These are phyloP conservation scores for Temnothorax rugatulus DNA, from an alignment of 2,888 invertebrate genomes.

Conservation along the genomic window DNA sequence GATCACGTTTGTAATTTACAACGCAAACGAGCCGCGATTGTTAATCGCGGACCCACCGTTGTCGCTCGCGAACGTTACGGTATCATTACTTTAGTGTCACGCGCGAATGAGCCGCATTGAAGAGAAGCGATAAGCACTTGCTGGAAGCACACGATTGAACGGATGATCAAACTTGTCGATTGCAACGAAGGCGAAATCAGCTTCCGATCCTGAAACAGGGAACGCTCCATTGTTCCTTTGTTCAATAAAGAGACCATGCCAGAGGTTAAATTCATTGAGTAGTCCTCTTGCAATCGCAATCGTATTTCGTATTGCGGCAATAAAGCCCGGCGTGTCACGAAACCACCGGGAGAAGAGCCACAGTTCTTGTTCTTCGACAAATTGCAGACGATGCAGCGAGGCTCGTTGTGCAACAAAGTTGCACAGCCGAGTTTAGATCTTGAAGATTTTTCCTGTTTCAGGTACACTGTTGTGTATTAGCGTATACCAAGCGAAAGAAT, in stretches of 20 bases:
- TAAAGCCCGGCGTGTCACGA: constrained; percentile 47
- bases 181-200: constrained; percentile 19
- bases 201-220: constrained; percentile 36
- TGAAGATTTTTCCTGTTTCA: constrained; percentile 32
- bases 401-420: constrained; percentile 33
- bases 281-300: constrained; percentile 42
- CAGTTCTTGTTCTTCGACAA: constrained; percentile 55
- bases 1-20: constrained; percentile 33
- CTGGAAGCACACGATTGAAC: constrained; percentile 32
- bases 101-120: constrained; percentile 45
- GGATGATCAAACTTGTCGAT: constrained; percentile 40
- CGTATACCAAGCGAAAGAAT: neutral
- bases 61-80: constrained; percentile 28
- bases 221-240: constrained; percentile 27
- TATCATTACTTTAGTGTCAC: constrained; percentile 52
- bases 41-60: constrained; percentile 40
- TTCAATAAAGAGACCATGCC: neutral
- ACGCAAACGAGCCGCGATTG: neutral
- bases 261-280: constrained; percentile 43
- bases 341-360: constrained; percentile 38
- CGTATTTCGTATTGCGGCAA: constrained; percentile 45
- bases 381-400: constrained; percentile 45
- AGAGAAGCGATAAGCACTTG: constrained; percentile 23
- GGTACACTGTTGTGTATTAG: neutral
- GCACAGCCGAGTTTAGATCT: constrained; percentile 30